phyloP scores from a whole-genome alignment of 2,797 vertebrate species.

The Hylomyscus alleni region DNA sequence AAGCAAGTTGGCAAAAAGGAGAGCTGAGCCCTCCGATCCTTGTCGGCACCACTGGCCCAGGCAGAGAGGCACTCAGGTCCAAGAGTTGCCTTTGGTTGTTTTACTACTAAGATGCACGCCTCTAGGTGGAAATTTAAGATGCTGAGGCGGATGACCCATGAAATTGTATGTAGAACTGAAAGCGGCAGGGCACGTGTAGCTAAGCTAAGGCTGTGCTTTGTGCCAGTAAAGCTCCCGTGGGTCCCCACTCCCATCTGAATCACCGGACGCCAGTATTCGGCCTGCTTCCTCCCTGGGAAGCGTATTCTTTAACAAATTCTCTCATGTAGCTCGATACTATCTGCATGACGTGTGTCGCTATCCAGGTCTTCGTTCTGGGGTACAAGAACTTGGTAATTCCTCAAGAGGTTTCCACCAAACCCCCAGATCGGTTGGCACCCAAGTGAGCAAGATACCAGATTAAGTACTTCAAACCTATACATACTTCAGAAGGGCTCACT shows the following conservation, averaged over 20 bases:
- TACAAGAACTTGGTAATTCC: not conserved
- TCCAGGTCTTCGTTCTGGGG: not conserved
- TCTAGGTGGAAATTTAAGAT: not conserved
- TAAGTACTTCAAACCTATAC: not conserved
- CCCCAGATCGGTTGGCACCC: not conserved
- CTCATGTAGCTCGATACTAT: not conserved
- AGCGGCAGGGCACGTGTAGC: not conserved
- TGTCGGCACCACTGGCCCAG: not conserved
- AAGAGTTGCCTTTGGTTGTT: not conserved
- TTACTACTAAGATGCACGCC: not conserved
- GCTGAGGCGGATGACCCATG: not conserved
- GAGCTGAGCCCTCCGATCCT: not conserved
- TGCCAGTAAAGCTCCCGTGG: not conserved
- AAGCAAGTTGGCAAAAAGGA: not conserved
- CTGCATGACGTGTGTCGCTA: rapidly evolving
- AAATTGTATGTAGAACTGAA: not conserved
- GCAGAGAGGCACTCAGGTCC: not conserved
- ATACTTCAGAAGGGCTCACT: not conserved
- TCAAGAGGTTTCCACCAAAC: not conserved
- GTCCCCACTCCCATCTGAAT: not conserved
- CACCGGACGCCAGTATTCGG: no score
- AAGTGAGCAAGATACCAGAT: not conserved
- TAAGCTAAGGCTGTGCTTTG: not conserved
- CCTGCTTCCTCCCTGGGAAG: not conserved
- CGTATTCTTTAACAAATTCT: not conserved